Percentiles rank a stretch among this genome's conserved stretches.
These are phyloP conservation scores for Cremastinae sp. DNA, from an alignment of 2,888 invertebrate species.

Conservation along the genomic window DNA sequence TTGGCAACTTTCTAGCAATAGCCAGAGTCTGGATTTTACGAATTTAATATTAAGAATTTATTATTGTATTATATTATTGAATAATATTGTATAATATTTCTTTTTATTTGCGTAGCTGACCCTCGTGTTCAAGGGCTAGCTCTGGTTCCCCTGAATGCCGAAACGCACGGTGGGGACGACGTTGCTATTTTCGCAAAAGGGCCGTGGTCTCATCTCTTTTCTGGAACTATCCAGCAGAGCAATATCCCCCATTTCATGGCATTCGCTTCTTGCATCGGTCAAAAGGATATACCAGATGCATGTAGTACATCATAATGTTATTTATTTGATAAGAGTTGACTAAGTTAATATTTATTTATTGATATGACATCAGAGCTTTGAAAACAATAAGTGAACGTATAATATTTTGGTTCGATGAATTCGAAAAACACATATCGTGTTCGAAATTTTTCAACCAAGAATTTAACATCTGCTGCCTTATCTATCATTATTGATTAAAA, in stretches of 20 bases:
- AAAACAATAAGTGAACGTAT: no score
- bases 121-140: conserved; percentile 81
- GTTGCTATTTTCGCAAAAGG: conserved; percentile 89
- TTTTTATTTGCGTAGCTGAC: conserved; percentile 55
- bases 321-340: not conserved
- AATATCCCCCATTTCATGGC: conserved; percentile 89
- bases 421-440: no score
- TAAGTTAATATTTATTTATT: no score
- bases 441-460: no score
- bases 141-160: conserved; percentile 83
- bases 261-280: conserved; percentile 87
- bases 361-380: no score
- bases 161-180: conserved; percentile 91
- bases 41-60: not conserved
- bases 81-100: not conserved
- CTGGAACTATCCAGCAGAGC: conserved; percentile 90
- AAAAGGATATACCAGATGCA: not conserved
- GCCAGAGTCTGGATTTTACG: no score
- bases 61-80: not conserved
- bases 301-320: not conserved
- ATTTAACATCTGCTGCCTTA: no score
- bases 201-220: conserved; percentile 91
- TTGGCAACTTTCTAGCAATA: no score
- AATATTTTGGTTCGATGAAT: no score
- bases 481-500: no score